A percentile compares a stretch with the other conserved stretches of the same genome.
These are phyloP conservation scores for Hydropsyche betteni DNA, from an alignment of 2,888 invertebrate genomes.

Conservation along the genomic window DNA sequence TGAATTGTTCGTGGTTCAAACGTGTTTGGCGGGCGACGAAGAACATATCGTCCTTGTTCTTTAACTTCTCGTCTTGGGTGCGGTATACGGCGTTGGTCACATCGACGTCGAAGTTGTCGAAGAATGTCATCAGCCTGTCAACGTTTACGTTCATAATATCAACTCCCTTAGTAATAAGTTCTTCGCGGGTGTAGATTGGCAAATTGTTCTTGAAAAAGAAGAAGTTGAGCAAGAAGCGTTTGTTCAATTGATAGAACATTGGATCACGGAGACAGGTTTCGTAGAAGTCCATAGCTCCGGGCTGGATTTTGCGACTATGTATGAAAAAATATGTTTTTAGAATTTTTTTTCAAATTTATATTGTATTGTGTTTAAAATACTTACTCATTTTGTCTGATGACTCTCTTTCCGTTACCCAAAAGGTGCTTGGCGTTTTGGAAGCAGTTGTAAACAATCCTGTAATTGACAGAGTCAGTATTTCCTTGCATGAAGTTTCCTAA, in stretches of 20 bases:
- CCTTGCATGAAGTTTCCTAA: conserved; percentile 73
- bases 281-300: conserved; percentile 70
- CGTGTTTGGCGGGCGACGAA: conserved; percentile 70
- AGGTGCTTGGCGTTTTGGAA: conserved; percentile 71
- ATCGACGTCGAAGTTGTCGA: conserved; percentile 73
- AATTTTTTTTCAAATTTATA: neutral
- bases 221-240: conserved; percentile 68
- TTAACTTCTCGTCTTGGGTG: conserved; percentile 62
- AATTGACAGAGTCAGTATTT: conserved; percentile 70
- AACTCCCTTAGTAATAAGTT: conserved; percentile 71
- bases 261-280: conserved; percentile 77
- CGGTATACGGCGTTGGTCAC: conserved; percentile 69
- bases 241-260: conserved; percentile 75
- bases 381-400: conserved; percentile 53
- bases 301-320: conserved; percentile 60
- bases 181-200: conserved; percentile 69
- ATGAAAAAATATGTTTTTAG: conserved; percentile 55
- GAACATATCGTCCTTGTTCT: conserved; percentile 62
- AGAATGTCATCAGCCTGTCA: conserved; percentile 74
- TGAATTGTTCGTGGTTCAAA: conserved; percentile 73
- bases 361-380: neutral
- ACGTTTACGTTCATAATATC: conserved; percentile 70
- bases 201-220: conserved; percentile 69
- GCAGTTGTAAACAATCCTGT: conserved; percentile 54
- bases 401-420: conserved; percentile 63